Percentiles rank a stretch among this genome's conserved stretches.
These are phyloP conservation scores for Canis aureus DNA, from an alignment of 2,113 vertebrate species.

Conservation along the genomic window DNA sequence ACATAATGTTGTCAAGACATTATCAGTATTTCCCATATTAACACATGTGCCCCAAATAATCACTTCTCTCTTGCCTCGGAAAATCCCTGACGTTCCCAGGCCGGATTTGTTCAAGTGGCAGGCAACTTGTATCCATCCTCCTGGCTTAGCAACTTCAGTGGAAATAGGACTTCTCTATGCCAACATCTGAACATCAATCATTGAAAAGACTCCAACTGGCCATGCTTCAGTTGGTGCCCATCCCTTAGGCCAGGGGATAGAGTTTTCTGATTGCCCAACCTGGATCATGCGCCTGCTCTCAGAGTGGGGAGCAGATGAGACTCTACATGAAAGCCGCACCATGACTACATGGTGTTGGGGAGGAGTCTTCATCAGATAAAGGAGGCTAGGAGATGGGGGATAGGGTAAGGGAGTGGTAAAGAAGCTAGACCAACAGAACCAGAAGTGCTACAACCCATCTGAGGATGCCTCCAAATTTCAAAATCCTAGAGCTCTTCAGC, in stretches of 20 bases:
- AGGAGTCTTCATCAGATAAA: background rate
- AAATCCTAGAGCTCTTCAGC: background rate
- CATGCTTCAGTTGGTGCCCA: background rate
- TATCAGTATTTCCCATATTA: background rate
- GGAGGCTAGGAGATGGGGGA: background rate
- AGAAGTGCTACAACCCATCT: background rate
- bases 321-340: background rate
- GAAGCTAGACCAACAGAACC: background rate
- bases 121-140: background rate
- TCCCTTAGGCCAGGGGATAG: background rate
- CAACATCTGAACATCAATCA: background rate
- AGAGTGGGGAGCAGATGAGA: background rate
- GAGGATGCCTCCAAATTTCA: background rate
- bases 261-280: background rate
- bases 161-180: background rate
- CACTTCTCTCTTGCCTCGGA: background rate
- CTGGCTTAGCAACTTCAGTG: background rate
- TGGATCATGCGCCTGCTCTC: background rate
- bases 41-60: background rate
- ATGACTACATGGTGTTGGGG: background rate
- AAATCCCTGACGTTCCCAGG: background rate
- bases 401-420: background rate
- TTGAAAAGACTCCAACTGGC: background rate
- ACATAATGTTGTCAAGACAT: background rate
- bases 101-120: background rate